phyloP scores from a whole-genome alignment of 2,113 vertebrate species.

The Collichthys lucidus region DNA sequence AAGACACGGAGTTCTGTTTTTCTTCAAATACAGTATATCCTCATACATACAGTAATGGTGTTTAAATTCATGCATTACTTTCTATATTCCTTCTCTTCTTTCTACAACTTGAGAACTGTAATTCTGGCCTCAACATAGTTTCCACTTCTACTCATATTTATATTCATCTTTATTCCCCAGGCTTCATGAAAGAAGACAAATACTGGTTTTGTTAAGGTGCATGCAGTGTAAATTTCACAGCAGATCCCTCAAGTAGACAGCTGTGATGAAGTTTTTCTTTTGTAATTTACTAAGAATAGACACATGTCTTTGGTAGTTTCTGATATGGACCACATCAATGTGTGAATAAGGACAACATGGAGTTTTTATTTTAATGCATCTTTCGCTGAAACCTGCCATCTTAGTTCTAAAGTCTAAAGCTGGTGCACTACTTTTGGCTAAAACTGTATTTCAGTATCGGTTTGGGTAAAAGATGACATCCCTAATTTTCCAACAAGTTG shows the following conservation, averaged over 20 bases:
- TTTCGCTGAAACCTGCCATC: neutral
- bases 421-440: neutral
- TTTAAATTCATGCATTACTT: neutral
- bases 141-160: neutral
- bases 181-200: slow-evolving; percentile 11
- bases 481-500: neutral
- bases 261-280: neutral
- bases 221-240: neutral
- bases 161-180: slow-evolving; percentile 27
- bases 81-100: neutral
- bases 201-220: neutral
- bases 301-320: neutral
- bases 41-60: neutral
- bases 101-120: neutral
- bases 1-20: neutral
- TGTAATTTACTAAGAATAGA: neutral
- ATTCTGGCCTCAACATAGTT: neutral
- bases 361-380: neutral
- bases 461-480: neutral
- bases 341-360: neutral
- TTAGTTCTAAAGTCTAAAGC: neutral
- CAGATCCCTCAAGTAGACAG: neutral
- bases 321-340: neutral
- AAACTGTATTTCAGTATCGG: neutral
- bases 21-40: neutral